Base-by-base conservation (phyloP, 2,888 invertebrate species). In the Ormyrus pomaceus region DNA sequence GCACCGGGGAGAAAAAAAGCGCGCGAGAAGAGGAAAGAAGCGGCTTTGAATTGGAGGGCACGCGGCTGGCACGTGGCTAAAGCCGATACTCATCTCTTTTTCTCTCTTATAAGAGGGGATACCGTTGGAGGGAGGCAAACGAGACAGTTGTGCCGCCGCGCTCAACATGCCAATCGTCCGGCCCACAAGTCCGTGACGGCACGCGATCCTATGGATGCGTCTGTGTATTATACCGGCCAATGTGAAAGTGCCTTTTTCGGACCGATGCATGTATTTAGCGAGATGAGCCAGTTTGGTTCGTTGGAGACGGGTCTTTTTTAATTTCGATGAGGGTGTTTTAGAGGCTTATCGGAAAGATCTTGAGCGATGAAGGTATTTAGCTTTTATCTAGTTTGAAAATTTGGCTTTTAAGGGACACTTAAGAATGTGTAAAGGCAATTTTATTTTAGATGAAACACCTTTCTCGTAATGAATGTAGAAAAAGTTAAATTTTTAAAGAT, bases 121-220 rank as follows among this genome's bases (percentile, higher is more conserved):
- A 51, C 70, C 69, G 73, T 62, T 55, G 46, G 61, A 45, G 34
- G 34, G 34, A 59, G 19, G 13, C 62, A 59, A 55, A 61, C 48
- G 61, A 66, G 73, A 79, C 74, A 74, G 73, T 74, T 79, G 71
- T 53, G 70, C 61, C 34, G 65, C 50, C 6, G 11, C n/a, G 61
- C 11, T 61, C 71, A 61, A 50, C 51, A n/a, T 50, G 65, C 66
- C 61, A 82, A 83, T 83, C 84, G 83, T 82, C 82, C 82, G 76
- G 75, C 80, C 70, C 83, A 83, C 79, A 78, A 65, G 80, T 81
- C 82, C 84, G 84, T 84, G 81, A 84, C 84, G 84, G 84, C 84
- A 84, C 84, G 83, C 84, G 83, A 83, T 72, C 71, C 34, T 34
- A n/a, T n/a, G 5, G 79, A 82, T 59, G 51, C 68, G 45, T 61